Conservation (phyloP, 2,113 vertebrate genomes). For the Cheilinus undulatus region DNA sequence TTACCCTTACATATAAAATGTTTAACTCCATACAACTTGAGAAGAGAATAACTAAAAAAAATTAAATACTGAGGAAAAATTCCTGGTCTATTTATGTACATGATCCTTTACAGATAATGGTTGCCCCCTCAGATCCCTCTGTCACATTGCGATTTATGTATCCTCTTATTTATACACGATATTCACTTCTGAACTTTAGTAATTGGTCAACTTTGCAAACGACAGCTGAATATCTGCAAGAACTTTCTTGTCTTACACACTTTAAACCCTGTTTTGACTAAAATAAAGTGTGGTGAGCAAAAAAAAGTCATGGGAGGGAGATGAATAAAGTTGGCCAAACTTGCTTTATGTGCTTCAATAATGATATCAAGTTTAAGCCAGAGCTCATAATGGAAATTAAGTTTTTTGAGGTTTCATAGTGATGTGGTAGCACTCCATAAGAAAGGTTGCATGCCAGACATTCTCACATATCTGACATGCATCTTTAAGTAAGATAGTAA, state of each 20-base stretch:
- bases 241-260: too few species aligned
- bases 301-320: not conserved
- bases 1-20: constrained; percentile 83
- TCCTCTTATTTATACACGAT: too few species aligned
- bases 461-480: not conserved
- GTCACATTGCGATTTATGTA: constrained; percentile 2
- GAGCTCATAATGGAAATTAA: not conserved
- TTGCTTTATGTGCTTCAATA: not conserved
- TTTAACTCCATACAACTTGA: constrained; percentile 83
- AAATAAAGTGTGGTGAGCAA: not conserved
- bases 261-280: not conserved
- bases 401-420: constrained; percentile 2
- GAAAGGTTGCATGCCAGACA: not conserved
- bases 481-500: not conserved
- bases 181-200: not conserved
- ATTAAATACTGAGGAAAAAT: constrained; percentile 59
- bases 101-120: constrained; percentile 90
- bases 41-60: constrained; percentile 54
- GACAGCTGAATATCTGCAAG: not conserved
- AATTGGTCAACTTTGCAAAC: not conserved
- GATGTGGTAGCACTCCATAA: not conserved
- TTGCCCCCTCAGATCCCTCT: constrained; percentile 89
- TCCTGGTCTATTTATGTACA: constrained; percentile 80
- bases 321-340: not conserved
- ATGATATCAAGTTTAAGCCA: not conserved